phyloP scores from a whole-genome alignment of 2,113 vertebrate genomes.

The Odocoileus hemionus region DNA sequence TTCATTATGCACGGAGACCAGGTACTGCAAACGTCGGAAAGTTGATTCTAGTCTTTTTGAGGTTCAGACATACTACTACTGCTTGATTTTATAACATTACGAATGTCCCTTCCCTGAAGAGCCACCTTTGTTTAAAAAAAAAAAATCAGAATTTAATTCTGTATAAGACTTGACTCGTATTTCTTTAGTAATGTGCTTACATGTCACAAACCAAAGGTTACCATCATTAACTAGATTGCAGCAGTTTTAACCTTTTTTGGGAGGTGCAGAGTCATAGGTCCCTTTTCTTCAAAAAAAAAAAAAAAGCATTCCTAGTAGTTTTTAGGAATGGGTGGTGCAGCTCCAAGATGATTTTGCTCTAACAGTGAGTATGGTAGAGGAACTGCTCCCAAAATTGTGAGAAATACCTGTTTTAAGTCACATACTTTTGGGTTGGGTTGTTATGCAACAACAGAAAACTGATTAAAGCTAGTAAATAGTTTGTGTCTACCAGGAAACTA shows the following conservation, averaged over 20 bases:
- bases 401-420: conserved; percentile 7
- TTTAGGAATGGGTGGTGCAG: neutral
- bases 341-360: neutral
- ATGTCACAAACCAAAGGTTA: neutral
- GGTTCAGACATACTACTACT: neutral
- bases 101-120: neutral
- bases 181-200: neutral
- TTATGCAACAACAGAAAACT: neutral
- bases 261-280: neutral
- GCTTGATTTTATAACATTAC: neutral
- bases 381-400: neutral
- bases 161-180: neutral
- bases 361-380: neutral
- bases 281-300: conserved; percentile 14
- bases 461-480: neutral
- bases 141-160: neutral
- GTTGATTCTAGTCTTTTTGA: neutral
- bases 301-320: neutral
- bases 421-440: neutral
- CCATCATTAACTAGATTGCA: neutral
- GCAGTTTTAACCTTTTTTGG: neutral
- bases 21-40: neutral
- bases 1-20: neutral
- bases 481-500: neutral
- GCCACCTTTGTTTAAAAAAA: neutral